phyloP scores from a whole-genome alignment of 2,797 vertebrate genomes.

The Chelon auratus region DNA sequence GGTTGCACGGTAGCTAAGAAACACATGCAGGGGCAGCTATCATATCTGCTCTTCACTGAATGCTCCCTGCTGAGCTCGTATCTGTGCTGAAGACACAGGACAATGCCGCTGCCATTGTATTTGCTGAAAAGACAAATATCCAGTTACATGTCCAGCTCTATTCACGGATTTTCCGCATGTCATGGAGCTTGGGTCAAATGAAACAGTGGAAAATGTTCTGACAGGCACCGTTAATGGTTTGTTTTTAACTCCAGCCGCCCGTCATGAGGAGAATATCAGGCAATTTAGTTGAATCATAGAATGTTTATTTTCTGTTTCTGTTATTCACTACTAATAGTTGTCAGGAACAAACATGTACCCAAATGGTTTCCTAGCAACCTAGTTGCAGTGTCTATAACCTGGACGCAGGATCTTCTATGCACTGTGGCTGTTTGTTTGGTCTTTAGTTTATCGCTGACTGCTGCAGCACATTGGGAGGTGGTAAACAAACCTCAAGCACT shows the following conservation, averaged over 20 bases:
- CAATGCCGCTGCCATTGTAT: slow-evolving; percentile 58
- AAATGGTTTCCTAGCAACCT: slow-evolving; percentile 49
- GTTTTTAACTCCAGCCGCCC: slow-evolving; percentile 1
- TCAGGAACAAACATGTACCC: neutral
- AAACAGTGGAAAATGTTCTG: slow-evolving; percentile 54
- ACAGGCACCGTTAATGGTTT: slow-evolving; percentile 11
- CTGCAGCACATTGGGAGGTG: slow-evolving; percentile 6
- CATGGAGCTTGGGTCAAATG: slow-evolving; percentile 52
- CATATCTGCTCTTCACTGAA: slow-evolving; percentile 39
- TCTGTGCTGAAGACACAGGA: slow-evolving; percentile 37
- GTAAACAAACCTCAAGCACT: slow-evolving; percentile 24
- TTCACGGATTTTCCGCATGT: slow-evolving; percentile 58
- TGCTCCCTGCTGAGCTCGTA: slow-evolving; percentile 33
- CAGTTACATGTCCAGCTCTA: slow-evolving; percentile 65
- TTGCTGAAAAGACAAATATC: slow-evolving; percentile 71
- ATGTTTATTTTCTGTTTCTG: slow-evolving; percentile 8
- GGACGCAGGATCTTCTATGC: slow-evolving; percentile 28
- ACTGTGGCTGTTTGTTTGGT: slow-evolving; percentile 26
- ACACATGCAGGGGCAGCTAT: slow-evolving; percentile 6
- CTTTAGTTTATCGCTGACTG: slow-evolving; percentile 14
- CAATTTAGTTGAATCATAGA: neutral
- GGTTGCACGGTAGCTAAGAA: slow-evolving; percentile 4
- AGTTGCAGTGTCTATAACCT: slow-evolving; percentile 26
- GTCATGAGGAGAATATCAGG: neutral
- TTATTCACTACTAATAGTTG: slow-evolving; percentile 14